These are phyloP conservation scores for Acheta domesticus DNA, from an alignment of 2,888 invertebrate genomes.

Conservation along the genomic window DNA sequence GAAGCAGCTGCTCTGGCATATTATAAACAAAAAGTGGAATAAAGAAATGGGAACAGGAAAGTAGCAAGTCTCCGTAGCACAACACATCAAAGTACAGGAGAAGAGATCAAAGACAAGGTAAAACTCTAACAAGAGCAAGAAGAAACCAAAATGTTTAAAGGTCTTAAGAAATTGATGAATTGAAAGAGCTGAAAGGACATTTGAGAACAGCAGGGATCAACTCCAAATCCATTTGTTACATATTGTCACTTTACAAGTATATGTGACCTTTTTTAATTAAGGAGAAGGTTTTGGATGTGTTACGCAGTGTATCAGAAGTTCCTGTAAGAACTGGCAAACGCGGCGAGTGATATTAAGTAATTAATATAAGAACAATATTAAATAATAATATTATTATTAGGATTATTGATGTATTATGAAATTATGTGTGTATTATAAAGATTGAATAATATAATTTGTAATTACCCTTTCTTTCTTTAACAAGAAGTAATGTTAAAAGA, in stretches of 20 bases:
- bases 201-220: constrained; percentile 4
- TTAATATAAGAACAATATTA: too few species aligned
- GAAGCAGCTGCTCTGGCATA: constrained; percentile 18
- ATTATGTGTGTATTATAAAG: too few species aligned
- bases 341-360: too few species aligned
- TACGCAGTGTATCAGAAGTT: not conserved
- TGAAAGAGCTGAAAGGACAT: constrained; percentile 23
- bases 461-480: too few species aligned
- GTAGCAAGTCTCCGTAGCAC: constrained; percentile 23
- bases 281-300: not conserved
- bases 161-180: constrained; percentile 23
- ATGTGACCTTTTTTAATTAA: not conserved
- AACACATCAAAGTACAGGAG: not conserved
- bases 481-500: too few species aligned
- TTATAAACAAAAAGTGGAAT: constrained; percentile 29
- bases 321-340: not conserved
- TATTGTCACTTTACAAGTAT: constrained; percentile 20
- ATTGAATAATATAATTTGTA: too few species aligned
- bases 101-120: not conserved
- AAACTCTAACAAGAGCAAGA: not conserved
- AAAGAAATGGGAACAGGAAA: constrained; percentile 28
- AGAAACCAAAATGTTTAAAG: not conserved
- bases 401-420: too few species aligned
- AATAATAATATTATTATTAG: too few species aligned
- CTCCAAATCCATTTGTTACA: constrained; percentile 27